Base-by-base conservation (phyloP, 23 tunicate species). In the Aplidium turbinatum region DNA sequence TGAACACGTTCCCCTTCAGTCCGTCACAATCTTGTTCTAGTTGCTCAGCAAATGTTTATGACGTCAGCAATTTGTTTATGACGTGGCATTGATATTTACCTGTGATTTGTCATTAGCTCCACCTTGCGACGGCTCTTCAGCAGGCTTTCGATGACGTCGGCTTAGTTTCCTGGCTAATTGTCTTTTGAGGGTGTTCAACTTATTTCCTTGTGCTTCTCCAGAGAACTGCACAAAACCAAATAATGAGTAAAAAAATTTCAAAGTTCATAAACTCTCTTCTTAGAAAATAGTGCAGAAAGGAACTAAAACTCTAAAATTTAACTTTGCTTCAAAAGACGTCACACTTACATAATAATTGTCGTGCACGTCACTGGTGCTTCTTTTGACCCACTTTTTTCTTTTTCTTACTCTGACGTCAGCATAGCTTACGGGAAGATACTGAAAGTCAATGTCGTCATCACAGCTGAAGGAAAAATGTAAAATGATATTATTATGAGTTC, bases 391-490 rank as follows among this genome's bases (percentile, higher is more conserved):
- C 9, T 65, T 65, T 21, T 65, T 65, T 21, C 26, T 25, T 30
- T 65, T 65, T n/a, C n/a, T n/a, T 26, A 65, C 51, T 38, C 38
- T 65, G 9, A 26, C 72, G 16, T 7, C 72, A 27, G 72, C 72
- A 30, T 65, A 65, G 28, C 72, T 65, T 9, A 65, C 50, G 23
- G 72, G 72, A 18, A 65, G 72, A 50, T 65, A 65, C 48, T 65
- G 72, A 35, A 35, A 28, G 23, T 65, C 72, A 7, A 65, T 21
- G 28, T 65, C 50, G 23, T 36, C 72, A 9, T 25, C 67, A 38
- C 31, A 60, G 21, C 67, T 60, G 35, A 13, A 54, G 60, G 23
- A 16, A 42, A 42, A 42, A 42, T 42, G 48, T 9, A 9, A n/a
- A n/a, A n/a, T n/a, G n/a, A n/a, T n/a, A n/a, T n/a, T n/a, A n/a